Percentiles rank a stretch among this genome's conserved stretches.
Evolutionary conservation across 2,888 invertebrate genomes (phyloP).

Genomic region (Leptinotarsa haldemani): DNA sequence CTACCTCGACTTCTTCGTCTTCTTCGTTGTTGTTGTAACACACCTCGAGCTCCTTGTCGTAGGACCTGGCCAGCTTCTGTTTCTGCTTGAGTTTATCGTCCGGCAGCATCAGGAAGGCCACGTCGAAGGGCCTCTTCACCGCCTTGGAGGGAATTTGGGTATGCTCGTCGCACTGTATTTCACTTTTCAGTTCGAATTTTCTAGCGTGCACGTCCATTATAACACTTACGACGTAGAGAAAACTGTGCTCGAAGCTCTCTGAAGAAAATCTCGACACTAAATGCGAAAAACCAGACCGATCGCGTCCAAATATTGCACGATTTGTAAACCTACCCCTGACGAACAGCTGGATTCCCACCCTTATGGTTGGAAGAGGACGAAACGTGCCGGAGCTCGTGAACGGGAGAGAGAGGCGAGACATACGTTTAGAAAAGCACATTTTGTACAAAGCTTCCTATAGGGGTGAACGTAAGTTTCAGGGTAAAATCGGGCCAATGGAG

Average conservation of each 20-base stretch:
- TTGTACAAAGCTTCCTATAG: slow-evolving; percentile 64
- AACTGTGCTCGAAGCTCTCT: slow-evolving; percentile 55
- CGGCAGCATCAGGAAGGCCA: slow-evolving; percentile 89
- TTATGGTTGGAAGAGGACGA: slow-evolving; percentile 53
- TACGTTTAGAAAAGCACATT: slow-evolving; percentile 60
- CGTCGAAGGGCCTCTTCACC: slow-evolving; percentile 86
- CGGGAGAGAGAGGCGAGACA: slow-evolving; percentile 47
- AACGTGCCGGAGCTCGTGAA: slow-evolving; percentile 11
- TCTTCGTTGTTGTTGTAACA: slow-evolving; percentile 54
- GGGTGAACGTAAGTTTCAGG: slow-evolving; percentile 65
- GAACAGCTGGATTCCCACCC: slow-evolving; percentile 60
- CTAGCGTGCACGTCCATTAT: slow-evolving; percentile 71
- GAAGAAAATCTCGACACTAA: slow-evolving; percentile 60
- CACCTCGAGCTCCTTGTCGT: slow-evolving; percentile 46
- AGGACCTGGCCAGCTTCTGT: slow-evolving; percentile 66
- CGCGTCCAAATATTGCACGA: slow-evolving; percentile 65
- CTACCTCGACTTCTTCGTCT: slow-evolving; percentile 61
- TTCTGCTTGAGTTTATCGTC: slow-evolving; percentile 83
- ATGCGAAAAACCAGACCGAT: slow-evolving; percentile 65
- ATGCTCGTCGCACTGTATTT: slow-evolving; percentile 62
- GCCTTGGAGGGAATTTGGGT: slow-evolving; percentile 64
- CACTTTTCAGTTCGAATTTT: slow-evolving; percentile 66
- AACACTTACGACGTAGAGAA: slow-evolving; percentile 19
- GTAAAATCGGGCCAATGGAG: slow-evolving; percentile 65
- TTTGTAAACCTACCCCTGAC: slow-evolving; percentile 61